A percentile compares a stretch with the other conserved stretches of the same genome.
These are phyloP conservation scores for Isurus oxyrinchus DNA, from an alignment of 2,113 vertebrate species.

Conservation along the genomic window DNA sequence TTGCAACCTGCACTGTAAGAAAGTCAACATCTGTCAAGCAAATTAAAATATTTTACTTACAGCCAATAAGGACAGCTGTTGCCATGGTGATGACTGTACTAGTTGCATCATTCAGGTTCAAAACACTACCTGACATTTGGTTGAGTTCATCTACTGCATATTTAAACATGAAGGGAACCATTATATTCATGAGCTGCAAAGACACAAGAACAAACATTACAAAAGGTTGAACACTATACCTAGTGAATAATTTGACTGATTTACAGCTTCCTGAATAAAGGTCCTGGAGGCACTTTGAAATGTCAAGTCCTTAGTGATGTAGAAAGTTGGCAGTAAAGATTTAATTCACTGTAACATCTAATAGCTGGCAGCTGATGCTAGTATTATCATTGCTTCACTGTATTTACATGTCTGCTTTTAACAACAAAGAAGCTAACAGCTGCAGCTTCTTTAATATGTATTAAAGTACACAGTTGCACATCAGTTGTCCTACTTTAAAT, in stretches of 20 bases:
- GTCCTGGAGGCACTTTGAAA: slow-evolving; percentile 32
- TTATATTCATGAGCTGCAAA: slow-evolving; percentile 85
- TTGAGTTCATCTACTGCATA: slow-evolving; percentile 94
- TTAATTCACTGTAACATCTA: slow-evolving; percentile 28
- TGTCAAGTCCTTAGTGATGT: slow-evolving; percentile 25
- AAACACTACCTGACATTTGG: slow-evolving; percentile 87
- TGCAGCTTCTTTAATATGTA: neutral
- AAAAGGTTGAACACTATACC: neutral
- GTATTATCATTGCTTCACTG: slow-evolving; percentile 15
- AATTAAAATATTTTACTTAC: slow-evolving; percentile 70
- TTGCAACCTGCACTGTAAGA: slow-evolving; percentile 40
- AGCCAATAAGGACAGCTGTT: slow-evolving; percentile 88
- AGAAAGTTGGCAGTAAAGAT: slow-evolving; percentile 37
- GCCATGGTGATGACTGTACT: slow-evolving; percentile 91
- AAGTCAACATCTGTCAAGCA: slow-evolving; percentile 51
- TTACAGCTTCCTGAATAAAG: slow-evolving; percentile 27
- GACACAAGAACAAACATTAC: slow-evolving; percentile 42
- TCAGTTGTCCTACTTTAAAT: neutral
- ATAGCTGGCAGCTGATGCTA: slow-evolving; percentile 30
- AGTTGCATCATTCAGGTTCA: slow-evolving; percentile 83
- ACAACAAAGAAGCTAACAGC: slow-evolving; percentile 23
- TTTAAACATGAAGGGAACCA: slow-evolving; percentile 99
- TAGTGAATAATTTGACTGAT: slow-evolving; percentile 28
- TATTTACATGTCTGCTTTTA: slow-evolving; percentile 19
- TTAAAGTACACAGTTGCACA: neutral